Evolutionary conservation across 2,797 vertebrate genomes (phyloP), one percentile per base, ranked within the genome.

Genomic region (Brachyrhaphis roseni): DNA sequence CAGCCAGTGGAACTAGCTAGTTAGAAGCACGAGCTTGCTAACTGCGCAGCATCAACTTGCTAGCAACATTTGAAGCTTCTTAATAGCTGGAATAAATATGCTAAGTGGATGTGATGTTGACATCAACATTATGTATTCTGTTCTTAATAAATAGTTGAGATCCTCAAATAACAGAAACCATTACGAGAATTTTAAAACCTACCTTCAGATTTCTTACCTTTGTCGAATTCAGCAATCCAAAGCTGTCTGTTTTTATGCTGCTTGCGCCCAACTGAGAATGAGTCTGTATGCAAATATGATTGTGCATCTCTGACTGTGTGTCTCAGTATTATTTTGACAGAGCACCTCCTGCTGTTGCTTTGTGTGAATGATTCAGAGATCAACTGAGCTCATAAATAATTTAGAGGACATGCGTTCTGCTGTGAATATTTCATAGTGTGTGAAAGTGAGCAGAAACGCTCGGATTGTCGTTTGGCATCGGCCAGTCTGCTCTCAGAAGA

Each of bases 321-420:
- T 73, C 43, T 74, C 75, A 53, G 71, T 76, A 53, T 79, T 36
- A 46, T 7, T 66, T 28, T 49, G 72, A 36, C 53, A 36, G 71
- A 70, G 46, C 23, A 75, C 55, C 75, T 75, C 53, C 31, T 20
- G 16, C n/a, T 80, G 82, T 43, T 77, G 55, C 71, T 84, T 76
- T 78, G 80, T 79, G 82, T 92, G 87, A 90, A 91, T 92, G 91
- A 93, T 93, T 93, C 90, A 90, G 87, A 88, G 90, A 92, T 95
- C 93, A 95, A 93, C 88, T 87, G 83, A 92, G 77, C 83, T 89
- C 86, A 91, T 96, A 77, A 95, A 95, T 95, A 90, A 93, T 95
- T 80, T 91, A 95, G 75, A 86, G 81, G 88, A 95, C 93, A 95
- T 75, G 87, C 85, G 81, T 91, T 92, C 83, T 72, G 85, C 80